Conservation (phyloP, 2,113 vertebrate species). For the Morphnarchus princeps region DNA sequence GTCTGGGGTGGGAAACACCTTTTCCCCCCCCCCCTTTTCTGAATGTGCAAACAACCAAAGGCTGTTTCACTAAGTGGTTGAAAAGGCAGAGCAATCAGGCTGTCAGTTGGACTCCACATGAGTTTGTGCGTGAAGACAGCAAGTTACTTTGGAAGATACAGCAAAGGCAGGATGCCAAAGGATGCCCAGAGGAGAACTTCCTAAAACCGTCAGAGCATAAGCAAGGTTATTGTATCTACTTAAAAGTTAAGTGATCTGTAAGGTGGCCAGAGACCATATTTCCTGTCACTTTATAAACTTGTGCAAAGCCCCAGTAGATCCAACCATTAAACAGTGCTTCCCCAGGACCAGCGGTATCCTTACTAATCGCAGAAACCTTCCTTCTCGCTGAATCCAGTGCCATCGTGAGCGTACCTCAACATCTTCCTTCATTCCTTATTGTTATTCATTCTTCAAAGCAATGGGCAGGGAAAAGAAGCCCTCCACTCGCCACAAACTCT, state of each 20-base stretch:
- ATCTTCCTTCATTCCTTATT: rapidly evolving
- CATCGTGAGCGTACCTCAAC: rapidly evolving
- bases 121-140: background rate
- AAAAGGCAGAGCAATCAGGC: background rate
- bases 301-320: background rate
- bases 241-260: constrained; percentile 27
- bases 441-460: background rate
- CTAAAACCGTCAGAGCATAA: constrained; percentile 7
- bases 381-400: background rate
- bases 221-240: constrained; percentile 24
- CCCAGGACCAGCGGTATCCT: background rate
- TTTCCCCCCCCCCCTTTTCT: rapidly evolving
- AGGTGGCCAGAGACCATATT: background rate
- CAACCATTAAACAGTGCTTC: background rate
- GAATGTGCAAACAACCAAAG: background rate
- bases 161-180: background rate
- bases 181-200: background rate
- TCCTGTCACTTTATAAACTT: background rate
- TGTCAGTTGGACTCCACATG: background rate
- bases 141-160: background rate
- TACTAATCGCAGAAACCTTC: background rate
- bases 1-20: rapidly evolving
- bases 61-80: background rate
- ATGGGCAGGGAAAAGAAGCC: background rate
- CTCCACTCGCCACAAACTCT: background rate